These are phyloP conservation scores for Bombus picipes DNA, from an alignment of 1,140 invertebrate genomes.

Conservation along the genomic window DNA sequence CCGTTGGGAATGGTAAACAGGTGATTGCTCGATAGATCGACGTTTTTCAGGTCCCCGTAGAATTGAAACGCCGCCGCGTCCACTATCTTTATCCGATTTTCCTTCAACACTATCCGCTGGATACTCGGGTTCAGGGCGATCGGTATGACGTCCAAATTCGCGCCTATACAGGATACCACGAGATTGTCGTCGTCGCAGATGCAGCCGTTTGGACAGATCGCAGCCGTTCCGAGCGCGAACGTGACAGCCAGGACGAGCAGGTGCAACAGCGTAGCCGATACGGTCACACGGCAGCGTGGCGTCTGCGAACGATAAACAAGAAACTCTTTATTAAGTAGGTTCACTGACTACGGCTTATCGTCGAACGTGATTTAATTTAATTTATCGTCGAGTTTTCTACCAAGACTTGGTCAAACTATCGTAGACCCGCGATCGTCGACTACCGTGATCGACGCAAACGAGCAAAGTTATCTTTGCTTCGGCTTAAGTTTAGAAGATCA, in stretches of 20 bases:
- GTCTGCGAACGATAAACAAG: constrained; percentile 54
- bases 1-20: constrained; percentile 89
- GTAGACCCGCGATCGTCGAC: background rate
- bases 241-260: constrained; percentile 74
- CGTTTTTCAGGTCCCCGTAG: constrained; percentile 91
- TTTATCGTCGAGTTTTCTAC: background rate
- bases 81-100: constrained; percentile 93
- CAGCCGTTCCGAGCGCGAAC: constrained; percentile 75
- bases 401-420: background rate
- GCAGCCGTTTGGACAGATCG: constrained; percentile 90
- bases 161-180: constrained; percentile 92
- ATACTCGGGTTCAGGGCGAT: constrained; percentile 95
- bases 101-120: constrained; percentile 90
- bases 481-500: background rate
- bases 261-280: constrained; percentile 31
- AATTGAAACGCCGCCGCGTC: constrained; percentile 92
- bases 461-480: background rate
- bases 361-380: background rate
- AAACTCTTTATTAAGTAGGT: background rate
- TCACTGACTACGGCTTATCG: background rate
- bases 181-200: constrained; percentile 94
- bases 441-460: no score
- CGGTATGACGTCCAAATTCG: constrained; percentile 93
- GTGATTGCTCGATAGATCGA: constrained; percentile 93
- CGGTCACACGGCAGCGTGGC: constrained; percentile 28